Conservation (phyloP, 2,797 vertebrate species). For the Decapterus maruadsi region DNA sequence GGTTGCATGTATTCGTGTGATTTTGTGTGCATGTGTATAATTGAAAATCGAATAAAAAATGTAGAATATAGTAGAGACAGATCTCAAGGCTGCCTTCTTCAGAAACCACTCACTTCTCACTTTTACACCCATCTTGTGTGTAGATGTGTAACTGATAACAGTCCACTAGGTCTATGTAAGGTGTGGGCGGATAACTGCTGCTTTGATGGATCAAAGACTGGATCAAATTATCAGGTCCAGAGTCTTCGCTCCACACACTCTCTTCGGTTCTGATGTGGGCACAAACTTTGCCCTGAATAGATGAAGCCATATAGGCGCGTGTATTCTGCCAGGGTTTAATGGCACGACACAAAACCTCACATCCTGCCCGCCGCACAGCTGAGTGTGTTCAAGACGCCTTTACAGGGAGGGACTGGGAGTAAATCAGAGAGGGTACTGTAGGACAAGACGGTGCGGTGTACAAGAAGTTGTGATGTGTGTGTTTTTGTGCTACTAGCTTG, state of each 20-base stretch:
- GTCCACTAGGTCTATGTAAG: neutral
- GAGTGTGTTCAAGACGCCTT: constrained; percentile 24
- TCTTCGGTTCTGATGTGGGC: constrained; percentile 26
- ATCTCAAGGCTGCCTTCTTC: neutral
- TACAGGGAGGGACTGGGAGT: constrained; percentile 6
- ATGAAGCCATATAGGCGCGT: constrained; percentile 5
- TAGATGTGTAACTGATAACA: constrained; percentile 1
- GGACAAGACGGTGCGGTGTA: neutral
- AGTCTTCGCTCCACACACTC: constrained; percentile 8
- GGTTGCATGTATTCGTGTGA: no score
- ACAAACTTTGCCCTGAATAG: constrained; percentile 12
- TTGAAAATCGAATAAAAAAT: neutral
- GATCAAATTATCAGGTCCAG: constrained; percentile 25
- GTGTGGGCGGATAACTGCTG: neutral
- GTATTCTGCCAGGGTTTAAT: constrained; percentile 30
- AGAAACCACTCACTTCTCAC: neutral
- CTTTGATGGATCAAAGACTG: constrained; percentile 50
- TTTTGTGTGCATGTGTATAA: no score
- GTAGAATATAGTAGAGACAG: no score
- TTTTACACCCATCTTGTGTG: neutral
- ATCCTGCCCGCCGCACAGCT: constrained; percentile 36
- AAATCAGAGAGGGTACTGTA: constrained; percentile 14
- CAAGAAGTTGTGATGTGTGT: neutral
- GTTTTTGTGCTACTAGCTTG: neutral
- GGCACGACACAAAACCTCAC: constrained; percentile 41